Conservation (phyloP, 2,797 vertebrate species). For the Margarornis squamiger region DNA sequence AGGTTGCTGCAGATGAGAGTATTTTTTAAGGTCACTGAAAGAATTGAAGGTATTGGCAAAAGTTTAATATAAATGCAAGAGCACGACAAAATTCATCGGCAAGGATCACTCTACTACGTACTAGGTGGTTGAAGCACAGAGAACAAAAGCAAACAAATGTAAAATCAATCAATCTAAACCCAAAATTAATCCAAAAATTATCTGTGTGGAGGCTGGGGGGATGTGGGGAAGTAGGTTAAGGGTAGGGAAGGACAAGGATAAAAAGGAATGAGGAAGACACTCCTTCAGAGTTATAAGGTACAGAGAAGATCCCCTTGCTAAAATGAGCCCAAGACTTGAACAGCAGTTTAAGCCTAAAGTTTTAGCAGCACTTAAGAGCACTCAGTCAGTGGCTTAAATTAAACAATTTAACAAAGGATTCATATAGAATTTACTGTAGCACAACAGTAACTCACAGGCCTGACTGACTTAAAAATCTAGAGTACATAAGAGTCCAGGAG, state of each 20-base stretch:
- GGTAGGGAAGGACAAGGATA: background rate
- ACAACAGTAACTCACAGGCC: accelerated
- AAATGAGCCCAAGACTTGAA: background rate
- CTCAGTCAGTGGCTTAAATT: background rate
- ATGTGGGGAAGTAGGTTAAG: too few species aligned
- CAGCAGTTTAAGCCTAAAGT: background rate
- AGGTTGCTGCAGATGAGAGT: background rate
- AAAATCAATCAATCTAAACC: background rate
- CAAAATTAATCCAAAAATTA: background rate
- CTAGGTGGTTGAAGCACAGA: background rate
- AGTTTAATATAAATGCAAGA: background rate
- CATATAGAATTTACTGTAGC: background rate
- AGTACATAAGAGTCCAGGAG: background rate
- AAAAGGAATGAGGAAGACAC: too few species aligned
- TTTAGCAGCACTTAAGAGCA: background rate
- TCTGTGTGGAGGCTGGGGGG: background rate
- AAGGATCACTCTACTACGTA: background rate
- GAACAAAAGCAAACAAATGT: background rate
- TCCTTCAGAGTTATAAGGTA: background rate
- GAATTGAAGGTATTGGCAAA: background rate
- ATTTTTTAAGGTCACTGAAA: background rate
- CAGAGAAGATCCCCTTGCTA: background rate
- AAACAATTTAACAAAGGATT: background rate
- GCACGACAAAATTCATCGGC: accelerated
- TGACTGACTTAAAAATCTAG: background rate